Base-by-base conservation (phyloP, 1,140 invertebrate genomes). In the Sycophaga agraensis region DNA sequence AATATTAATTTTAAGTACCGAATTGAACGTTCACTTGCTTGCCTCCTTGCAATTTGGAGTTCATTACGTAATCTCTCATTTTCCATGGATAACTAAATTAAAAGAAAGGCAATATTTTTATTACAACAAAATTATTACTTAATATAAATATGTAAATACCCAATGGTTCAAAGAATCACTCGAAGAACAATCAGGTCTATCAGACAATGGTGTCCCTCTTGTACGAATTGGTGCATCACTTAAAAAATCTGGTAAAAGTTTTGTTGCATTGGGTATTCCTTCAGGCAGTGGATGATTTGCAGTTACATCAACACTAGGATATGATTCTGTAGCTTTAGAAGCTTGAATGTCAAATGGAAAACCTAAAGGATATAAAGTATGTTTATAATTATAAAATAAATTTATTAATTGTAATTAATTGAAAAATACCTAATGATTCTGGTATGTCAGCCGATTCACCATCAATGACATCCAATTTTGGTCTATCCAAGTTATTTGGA, bases 241-340 rank as follows among this genome's bases (percentile, higher is more conserved):
- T 31, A 90, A 79, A 75, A 90, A 90, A 67, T 90, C 88, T 16
- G 88, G 88, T 49, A 89, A 77, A 72, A 86, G 85, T 74, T 88
- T 86, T 8, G 84, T 81, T n/a, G 82, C 76, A 43, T 59, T 43
- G 14, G 76, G 51, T 54, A 74, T 70, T 35, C 50, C 69, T n/a
- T 65, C 69, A 3, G 71, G 49, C 16, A 51, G 59, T 21, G 60
- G 12, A 46, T 69, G 62, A 55, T 66, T 65, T 6, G 40, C 19
- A 51, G 55, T 50, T 46, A 17, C 55, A 43, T 35, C 60, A 64
- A 66, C 7, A 60, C 67, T 65, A 21, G 65, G 56, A 70, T 67
- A 68, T 1, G 68, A 57, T 54, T 77, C 72, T 14, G 56, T 12
- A 37, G 60, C 17, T 46, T 61, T 58, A 19, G 67, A 59, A 66